Evolutionary conservation across 2,888 invertebrate species (phyloP).

Genomic region (Melanchra persicariae): DNA sequence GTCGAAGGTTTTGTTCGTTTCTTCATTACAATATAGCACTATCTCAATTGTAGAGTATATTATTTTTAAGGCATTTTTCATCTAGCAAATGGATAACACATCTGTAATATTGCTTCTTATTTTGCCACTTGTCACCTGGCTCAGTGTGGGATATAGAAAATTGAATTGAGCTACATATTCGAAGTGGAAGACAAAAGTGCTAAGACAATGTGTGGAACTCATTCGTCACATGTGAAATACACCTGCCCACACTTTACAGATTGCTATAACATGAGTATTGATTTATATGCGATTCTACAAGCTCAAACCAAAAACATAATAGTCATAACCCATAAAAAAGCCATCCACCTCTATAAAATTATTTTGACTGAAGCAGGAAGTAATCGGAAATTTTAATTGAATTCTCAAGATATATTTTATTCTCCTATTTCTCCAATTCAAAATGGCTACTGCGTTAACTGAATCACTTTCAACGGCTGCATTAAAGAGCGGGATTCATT

Average conservation of each 20-base stretch:
- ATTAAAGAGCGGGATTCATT: conserved; percentile 63
- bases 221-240: not conserved
- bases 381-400: conserved; percentile 52
- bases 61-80: conserved; percentile 72
- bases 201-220: not conserved
- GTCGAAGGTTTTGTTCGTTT: conserved; percentile 77
- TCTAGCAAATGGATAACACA: conserved; percentile 68
- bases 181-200: conserved; percentile 10
- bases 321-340: conserved; percentile 25
- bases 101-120: conserved; percentile 38
- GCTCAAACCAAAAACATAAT: not conserved
- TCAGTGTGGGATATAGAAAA: conserved; percentile 36
- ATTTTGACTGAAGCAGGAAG: conserved; percentile 34
- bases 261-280: not conserved
- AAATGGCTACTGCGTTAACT: conserved; percentile 58
- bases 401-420: conserved; percentile 55
- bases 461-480: conserved; percentile 63
- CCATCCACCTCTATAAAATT: conserved; percentile 25
- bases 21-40: conserved; percentile 64
- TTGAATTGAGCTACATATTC: conserved; percentile 39
- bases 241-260: not conserved
- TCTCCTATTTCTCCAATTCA: conserved; percentile 57
- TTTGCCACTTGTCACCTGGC: conserved; percentile 37
- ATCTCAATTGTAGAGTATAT: conserved; percentile 71
- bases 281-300: not conserved